Percentiles rank a stretch among this genome's conserved stretches.
Evolutionary conservation across 2,888 invertebrate species (phyloP).

Genomic region (Lepidocyrtoides sp.): DNA sequence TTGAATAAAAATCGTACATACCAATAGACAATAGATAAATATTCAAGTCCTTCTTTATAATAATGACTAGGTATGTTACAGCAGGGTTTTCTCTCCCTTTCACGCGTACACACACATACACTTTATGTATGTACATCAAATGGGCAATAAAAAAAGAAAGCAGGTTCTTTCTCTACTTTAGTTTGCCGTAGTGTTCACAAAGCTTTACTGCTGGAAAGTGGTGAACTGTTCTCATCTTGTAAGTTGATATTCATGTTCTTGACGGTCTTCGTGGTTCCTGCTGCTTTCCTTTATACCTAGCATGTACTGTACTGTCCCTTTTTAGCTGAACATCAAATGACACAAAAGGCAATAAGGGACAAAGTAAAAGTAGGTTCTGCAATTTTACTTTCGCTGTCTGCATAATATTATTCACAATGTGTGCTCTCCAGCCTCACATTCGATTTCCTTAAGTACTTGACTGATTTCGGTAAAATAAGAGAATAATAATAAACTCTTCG

Average conservation of each 20-base stretch:
- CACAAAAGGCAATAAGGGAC: conserved; percentile 69
- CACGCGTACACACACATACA: not conserved
- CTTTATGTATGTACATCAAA: conserved; percentile 30
- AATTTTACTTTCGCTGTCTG: conserved; percentile 5
- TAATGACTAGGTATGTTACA: conserved; percentile 35
- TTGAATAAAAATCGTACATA: too few species aligned
- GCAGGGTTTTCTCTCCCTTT: conserved; percentile 25
- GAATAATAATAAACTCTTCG: conserved; percentile 69
- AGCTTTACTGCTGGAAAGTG: not conserved
- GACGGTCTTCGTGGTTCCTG: conserved; percentile 65
- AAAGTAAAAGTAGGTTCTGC: conserved; percentile 66
- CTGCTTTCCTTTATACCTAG: conserved; percentile 41
- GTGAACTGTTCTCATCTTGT: conserved; percentile 67
- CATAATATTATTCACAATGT: conserved; percentile 25
- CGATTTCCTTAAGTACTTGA: conserved; percentile 38
- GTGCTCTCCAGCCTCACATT: not conserved
- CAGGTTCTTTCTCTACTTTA: conserved; percentile 28
- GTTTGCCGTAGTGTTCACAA: not conserved
- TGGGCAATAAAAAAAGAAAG: conserved; percentile 45
- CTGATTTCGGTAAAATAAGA: conserved; percentile 38
- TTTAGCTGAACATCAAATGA: conserved; percentile 59
- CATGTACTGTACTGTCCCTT: not conserved
- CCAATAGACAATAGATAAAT: not conserved
- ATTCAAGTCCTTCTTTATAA: not conserved
- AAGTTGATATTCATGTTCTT: conserved; percentile 78